Evolutionary conservation across 1,140 invertebrate species (phyloP), one percentile per base, ranked within the genome.

Genomic region (Aleiodes sp.): DNA sequence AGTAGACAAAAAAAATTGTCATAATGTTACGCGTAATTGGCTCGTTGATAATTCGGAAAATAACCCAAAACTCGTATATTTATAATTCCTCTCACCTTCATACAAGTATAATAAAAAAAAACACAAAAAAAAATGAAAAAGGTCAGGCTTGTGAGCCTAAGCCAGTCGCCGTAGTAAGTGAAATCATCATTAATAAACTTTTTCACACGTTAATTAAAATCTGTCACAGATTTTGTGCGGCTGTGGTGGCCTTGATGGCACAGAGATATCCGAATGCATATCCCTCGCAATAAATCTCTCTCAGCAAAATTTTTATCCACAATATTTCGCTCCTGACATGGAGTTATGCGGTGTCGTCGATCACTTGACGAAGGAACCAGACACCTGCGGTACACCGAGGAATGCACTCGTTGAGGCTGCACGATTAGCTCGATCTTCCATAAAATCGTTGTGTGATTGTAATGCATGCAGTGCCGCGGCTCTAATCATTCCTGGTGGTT

Each of bases 401-500:
- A 90, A 90, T 80, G 87, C 89, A 4, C 68, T 91, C 4, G 79
- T 84, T 6, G 90, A 91, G 75, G 87, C 87, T n/a, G 90, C 90
- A 1, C 76, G 90, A 70, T 87, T 91, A 70, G 87, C 89, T 19
- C 80, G 89, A 70, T 86, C 87, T 1, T 79, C 82, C 4, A 82
- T 91, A 43, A 75, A 84, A 64, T 81, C 87, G 46, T 72, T 91
- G 4, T 82, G 80, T 33, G 78, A 87, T 16, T 81, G 90, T 9
- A 79, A 84, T 35, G 74, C 81, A 2, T 73, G 74, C 16, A 71
- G 73, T 12, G 87, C 85, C 67, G 86, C 86, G 78, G 89, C 86
- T 19, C 81, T 91, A 10, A 79, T 91, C 12, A 87, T 91, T 70
- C 90, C 90, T 35, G 90, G 90, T 57, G 90, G 90, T 62, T 90